Evolutionary conservation across 2,113 vertebrate genomes (phyloP).

Genomic region (Peromyscus maniculatus): DNA sequence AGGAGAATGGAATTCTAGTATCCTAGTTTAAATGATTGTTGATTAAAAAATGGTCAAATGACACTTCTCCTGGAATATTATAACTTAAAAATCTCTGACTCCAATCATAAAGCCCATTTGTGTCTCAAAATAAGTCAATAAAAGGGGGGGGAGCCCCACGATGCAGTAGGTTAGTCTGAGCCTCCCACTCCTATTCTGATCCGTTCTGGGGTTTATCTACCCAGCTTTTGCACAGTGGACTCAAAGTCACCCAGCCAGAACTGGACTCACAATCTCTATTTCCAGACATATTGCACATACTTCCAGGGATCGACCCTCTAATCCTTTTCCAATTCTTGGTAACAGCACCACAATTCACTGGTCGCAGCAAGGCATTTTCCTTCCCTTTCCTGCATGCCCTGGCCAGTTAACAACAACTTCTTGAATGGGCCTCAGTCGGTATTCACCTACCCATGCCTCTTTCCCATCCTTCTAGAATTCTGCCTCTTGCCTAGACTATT

Average conservation of each 20-base stretch:
- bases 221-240: conserved; percentile 62
- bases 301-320: conserved; percentile 26
- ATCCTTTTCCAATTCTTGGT: conserved; percentile 28
- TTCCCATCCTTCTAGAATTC: background rate
- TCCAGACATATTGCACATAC: conserved; percentile 67
- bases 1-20: background rate
- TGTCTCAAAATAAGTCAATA: conserved; percentile 62
- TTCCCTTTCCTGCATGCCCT: conserved; percentile 39
- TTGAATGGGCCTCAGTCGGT: background rate
- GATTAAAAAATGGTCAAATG: conserved; percentile 47
- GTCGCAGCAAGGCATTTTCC: conserved; percentile 7
- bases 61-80: conserved; percentile 29
- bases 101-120: background rate
- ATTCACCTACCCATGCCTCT: background rate
- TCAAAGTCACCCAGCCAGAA: conserved; percentile 65
- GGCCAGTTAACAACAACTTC: background rate
- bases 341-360: conserved; percentile 21
- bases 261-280: conserved; percentile 65
- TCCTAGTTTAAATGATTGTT: conserved; percentile 23
- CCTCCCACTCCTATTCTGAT: background rate
- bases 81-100: conserved; percentile 50
- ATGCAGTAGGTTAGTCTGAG: background rate
- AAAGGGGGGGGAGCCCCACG: background rate
- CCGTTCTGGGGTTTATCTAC: conserved; percentile 49
- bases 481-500: background rate